phyloP scores from a whole-genome alignment of 1,140 invertebrate genomes.

The Lordiphosa collinella region DNA sequence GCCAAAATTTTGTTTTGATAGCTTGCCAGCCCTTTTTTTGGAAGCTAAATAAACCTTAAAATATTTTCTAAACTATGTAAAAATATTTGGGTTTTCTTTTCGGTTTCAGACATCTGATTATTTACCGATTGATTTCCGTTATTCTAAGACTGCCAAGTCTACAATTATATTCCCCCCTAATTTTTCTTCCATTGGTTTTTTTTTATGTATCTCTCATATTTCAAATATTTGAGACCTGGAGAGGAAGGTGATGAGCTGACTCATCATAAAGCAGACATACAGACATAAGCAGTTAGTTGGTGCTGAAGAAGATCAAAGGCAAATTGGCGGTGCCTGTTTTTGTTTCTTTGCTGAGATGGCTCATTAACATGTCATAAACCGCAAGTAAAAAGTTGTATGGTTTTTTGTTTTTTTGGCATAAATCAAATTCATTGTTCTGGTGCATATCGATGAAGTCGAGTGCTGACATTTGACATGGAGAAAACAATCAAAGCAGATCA shows the following conservation, averaged over 20 bases:
- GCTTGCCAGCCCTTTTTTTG: too few species aligned
- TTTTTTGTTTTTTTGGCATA: slow-evolving; percentile 21
- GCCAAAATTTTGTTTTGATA: too few species aligned
- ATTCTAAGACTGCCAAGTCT: too few species aligned
- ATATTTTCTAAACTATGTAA: too few species aligned
- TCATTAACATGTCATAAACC: slow-evolving; percentile 78
- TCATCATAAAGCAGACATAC: slow-evolving; percentile 15
- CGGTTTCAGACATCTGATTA: too few species aligned
- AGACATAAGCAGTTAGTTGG: not conserved
- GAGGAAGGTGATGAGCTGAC: slow-evolving; percentile 9
- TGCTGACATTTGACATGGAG: slow-evolving; percentile 61
- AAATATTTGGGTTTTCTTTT: too few species aligned
- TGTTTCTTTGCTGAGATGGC: slow-evolving; percentile 23
- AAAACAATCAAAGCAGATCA: slow-evolving; percentile 20
- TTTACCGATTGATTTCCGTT: too few species aligned
- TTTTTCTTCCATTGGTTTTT: not conserved
- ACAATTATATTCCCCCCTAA: not conserved
- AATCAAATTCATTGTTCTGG: slow-evolving; percentile 60
- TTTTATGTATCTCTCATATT: slow-evolving; percentile 3
- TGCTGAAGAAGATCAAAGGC: slow-evolving; percentile 9
- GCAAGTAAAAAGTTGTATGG: slow-evolving; percentile 39
- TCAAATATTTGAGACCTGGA: not conserved
- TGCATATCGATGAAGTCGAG: not conserved
- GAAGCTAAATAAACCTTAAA: too few species aligned
- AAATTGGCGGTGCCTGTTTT: slow-evolving; percentile 11